A percentile compares a stretch with the other conserved stretches of the same genome.
phyloP scores from a whole-genome alignment of 2,113 vertebrate species.

The Cinclus mexicanus region DNA sequence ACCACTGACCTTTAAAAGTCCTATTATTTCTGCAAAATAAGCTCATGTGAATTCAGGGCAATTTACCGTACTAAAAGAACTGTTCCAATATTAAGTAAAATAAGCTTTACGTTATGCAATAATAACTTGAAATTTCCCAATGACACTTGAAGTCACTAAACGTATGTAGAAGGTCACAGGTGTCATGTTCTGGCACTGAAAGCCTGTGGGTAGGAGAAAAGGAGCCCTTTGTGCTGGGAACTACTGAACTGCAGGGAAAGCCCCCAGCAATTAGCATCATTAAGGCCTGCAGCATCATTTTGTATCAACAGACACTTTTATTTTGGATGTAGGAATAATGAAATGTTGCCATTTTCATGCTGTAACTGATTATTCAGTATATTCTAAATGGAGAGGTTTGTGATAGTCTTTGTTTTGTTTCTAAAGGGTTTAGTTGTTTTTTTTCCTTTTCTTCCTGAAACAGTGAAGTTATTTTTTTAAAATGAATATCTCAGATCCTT shows the following conservation, averaged over 20 bases:
- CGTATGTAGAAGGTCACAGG: not conserved
- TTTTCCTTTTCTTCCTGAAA: not conserved
- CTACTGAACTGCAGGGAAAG: not conserved
- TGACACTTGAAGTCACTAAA: slow-evolving; percentile 11
- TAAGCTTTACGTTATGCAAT: not conserved
- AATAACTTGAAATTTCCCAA: slow-evolving; percentile 15
- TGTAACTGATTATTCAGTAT: not conserved
- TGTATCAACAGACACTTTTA: not conserved
- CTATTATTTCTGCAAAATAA: slow-evolving; percentile 40
- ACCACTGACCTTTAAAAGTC: slow-evolving; percentile 41
- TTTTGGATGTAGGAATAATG: not conserved
- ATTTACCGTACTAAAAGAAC: slow-evolving; percentile 9
- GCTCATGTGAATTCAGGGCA: slow-evolving; percentile 14
- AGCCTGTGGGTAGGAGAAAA: not conserved
- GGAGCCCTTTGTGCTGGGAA: not conserved
- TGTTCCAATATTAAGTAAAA: not conserved
- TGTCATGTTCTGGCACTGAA: not conserved
- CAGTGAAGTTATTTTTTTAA: not conserved
- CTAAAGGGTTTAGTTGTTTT: not conserved
- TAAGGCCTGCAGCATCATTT: not conserved
- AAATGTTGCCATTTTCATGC: not conserved
- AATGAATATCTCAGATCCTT: not conserved
- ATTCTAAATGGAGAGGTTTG: not conserved
- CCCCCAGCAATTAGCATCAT: not conserved
- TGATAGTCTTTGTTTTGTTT: not conserved